phyloP scores from a whole-genome alignment of 2,797 vertebrate species.

The Rhyacichthys aspro region DNA sequence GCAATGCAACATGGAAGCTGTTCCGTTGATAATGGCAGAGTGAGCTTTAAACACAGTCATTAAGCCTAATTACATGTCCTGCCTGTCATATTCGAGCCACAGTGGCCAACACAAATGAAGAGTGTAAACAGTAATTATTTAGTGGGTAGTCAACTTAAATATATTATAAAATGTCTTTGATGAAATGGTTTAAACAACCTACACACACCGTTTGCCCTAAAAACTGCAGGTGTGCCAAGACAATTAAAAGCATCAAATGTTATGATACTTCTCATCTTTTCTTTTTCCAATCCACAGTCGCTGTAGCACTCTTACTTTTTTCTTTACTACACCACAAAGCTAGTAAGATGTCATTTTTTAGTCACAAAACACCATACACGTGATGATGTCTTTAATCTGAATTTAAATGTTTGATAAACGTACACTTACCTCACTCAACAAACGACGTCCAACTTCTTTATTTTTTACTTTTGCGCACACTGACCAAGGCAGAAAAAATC shows the following conservation, averaged over 20 bases:
- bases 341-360: too few species aligned
- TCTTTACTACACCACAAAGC: neutral
- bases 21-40: constrained; percentile 14
- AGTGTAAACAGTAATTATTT: constrained; percentile 18
- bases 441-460: constrained; percentile 59
- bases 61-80: constrained; percentile 33
- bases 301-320: neutral
- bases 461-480: constrained; percentile 14
- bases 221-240: too few species aligned
- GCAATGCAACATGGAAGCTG: neutral
- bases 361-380: neutral
- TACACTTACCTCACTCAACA: constrained; percentile 58
- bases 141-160: neutral
- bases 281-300: too few species aligned
- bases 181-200: too few species aligned
- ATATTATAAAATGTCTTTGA: neutral
- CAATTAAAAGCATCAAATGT: too few species aligned
- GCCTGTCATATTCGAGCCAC: constrained; percentile 5
- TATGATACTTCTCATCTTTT: too few species aligned
- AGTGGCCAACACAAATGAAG: constrained; percentile 3
- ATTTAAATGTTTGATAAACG: neutral
- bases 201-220: too few species aligned
- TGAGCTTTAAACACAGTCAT: constrained; percentile 22
- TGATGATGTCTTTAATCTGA: neutral
- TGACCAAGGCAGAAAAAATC: neutral